These are phyloP conservation scores for Fregata magnificens DNA, from an alignment of 2,113 vertebrate genomes.

Conservation along the genomic window DNA sequence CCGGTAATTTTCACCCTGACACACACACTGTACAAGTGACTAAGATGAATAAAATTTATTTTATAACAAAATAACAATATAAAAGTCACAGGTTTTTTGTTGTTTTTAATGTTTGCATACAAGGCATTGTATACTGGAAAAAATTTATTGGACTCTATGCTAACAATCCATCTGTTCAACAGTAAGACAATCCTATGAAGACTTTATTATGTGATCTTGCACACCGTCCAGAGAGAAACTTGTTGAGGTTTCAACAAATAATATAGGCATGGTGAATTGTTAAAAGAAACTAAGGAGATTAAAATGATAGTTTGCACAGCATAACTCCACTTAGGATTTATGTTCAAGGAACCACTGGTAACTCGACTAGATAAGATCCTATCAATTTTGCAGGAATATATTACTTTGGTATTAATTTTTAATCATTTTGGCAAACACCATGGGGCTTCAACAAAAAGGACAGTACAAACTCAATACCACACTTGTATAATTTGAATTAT, in stretches of 20 bases:
- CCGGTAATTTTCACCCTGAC: not conserved
- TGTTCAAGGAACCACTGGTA: constrained; percentile 48
- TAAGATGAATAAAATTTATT: not conserved
- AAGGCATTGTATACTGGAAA: not conserved
- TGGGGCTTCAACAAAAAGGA: not conserved
- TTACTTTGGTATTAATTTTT: constrained; percentile 16
- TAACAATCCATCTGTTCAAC: not conserved
- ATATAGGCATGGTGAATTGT: constrained; percentile 32
- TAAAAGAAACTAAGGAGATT: constrained; percentile 59
- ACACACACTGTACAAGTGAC: not conserved
- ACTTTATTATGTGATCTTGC: constrained; percentile 57
- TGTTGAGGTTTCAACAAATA: constrained; percentile 64
- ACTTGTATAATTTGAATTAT: not conserved
- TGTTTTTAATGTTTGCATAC: not conserved
- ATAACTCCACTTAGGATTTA: constrained; percentile 43
- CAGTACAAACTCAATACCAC: not conserved
- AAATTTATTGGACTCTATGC: not conserved
- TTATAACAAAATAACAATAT: not conserved
- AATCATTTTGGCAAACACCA: not conserved
- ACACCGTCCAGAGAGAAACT: constrained; percentile 26
- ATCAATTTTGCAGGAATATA: constrained; percentile 18
- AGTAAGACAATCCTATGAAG: not conserved
- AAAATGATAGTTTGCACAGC: constrained; percentile 58
- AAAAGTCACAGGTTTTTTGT: not conserved
- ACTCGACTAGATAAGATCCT: constrained; percentile 5